Evolutionary conservation across 1,140 invertebrate species (phyloP).

Genomic region (Lepidurus couesii): DNA sequence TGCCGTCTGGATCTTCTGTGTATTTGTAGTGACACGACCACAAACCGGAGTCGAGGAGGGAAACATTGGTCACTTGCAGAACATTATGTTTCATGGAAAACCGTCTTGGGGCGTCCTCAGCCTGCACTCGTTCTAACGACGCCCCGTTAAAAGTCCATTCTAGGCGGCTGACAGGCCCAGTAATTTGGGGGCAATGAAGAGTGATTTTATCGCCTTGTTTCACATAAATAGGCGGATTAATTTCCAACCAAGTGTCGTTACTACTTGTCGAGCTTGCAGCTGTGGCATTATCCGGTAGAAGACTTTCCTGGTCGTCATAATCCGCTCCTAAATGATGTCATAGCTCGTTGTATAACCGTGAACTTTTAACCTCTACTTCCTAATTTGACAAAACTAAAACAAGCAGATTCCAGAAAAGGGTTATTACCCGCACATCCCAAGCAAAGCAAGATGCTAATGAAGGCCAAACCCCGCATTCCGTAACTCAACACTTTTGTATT

Average conservation of each 20-base stretch:
- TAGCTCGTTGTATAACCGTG: neutral
- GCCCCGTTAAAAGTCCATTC: constrained; percentile 15
- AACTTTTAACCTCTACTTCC: neutral
- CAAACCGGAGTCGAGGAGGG: neutral
- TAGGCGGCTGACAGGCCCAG: neutral
- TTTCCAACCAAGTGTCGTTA: constrained; percentile 7
- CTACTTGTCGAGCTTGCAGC: neutral
- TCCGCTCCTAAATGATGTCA: neutral
- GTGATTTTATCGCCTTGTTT: constrained; percentile 22
- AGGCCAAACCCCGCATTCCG: neutral
- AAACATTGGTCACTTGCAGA: constrained; percentile 11
- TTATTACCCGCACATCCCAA: neutral
- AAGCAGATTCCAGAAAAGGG: neutral
- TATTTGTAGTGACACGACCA: neutral
- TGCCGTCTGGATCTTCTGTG: neutral
- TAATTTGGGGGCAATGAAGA: neutral
- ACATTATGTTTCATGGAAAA: neutral
- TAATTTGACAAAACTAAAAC: neutral
- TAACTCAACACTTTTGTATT: neutral
- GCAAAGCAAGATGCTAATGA: neutral
- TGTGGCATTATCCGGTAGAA: neutral
- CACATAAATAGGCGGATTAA: neutral
- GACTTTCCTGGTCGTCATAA: neutral
- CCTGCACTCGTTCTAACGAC: neutral
- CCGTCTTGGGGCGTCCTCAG: neutral